Conservation (phyloP, 2,888 invertebrate species). For the Bimastos eiseni region DNA sequence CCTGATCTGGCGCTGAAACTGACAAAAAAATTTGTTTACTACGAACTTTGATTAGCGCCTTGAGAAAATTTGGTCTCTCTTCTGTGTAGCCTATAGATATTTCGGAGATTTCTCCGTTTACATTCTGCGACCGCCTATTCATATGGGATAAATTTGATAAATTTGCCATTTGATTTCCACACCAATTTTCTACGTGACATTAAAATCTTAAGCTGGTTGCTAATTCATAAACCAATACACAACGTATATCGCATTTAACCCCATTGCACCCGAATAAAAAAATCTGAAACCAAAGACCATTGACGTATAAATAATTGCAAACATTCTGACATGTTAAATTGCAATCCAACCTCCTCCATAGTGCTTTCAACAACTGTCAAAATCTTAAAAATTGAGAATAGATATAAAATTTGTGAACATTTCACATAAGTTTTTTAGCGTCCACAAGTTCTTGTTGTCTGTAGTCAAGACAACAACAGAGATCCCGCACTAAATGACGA, state of each 20-base stretch:
- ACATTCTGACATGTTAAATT: not conserved
- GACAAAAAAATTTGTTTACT: not conserved
- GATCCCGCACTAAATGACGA: not conserved
- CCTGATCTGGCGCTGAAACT: not conserved
- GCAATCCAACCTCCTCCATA: not conserved
- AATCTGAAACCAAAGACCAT: not conserved
- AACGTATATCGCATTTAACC: not conserved
- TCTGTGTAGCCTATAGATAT: too few species aligned
- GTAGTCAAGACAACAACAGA: conserved; percentile 3
- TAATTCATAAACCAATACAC: not conserved
- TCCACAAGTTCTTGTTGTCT: conserved; percentile 13
- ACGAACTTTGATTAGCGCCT: too few species aligned
- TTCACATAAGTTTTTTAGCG: not conserved
- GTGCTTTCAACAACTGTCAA: not conserved
- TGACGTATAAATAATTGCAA: not conserved
- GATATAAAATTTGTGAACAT: not conserved
- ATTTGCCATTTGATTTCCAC: not conserved
- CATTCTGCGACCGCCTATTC: too few species aligned
- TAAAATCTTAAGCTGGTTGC: not conserved
- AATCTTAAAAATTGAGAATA: not conserved
- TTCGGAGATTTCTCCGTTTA: too few species aligned
- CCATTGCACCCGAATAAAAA: not conserved
- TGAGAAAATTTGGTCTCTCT: too few species aligned
- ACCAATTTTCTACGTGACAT: not conserved
- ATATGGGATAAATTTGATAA: too few species aligned